A percentile compares a stretch with the other conserved stretches of the same genome.
phyloP scores from a whole-genome alignment of 2,888 invertebrate genomes.

The Drosophila mercatorum region DNA sequence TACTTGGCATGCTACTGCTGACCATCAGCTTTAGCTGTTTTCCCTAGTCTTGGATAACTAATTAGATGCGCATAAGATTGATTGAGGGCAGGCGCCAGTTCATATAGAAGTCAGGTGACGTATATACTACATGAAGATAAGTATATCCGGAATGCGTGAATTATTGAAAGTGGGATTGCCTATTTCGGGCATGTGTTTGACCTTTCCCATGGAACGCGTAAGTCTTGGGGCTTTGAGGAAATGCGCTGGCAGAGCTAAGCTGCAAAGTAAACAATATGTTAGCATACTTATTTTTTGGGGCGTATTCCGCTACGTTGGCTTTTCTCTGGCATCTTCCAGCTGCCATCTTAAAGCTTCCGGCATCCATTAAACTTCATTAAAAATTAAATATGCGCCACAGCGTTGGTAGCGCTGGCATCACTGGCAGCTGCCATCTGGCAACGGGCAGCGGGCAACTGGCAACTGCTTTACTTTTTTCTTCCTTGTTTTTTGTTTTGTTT shows the following conservation, averaged over 20 bases:
- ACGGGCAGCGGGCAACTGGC: constrained; percentile 17
- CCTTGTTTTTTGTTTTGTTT: neutral
- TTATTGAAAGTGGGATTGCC: constrained; percentile 17
- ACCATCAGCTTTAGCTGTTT: too few relatives aligned
- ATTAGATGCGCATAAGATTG: constrained; percentile 8
- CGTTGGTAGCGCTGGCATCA: constrained; percentile 59
- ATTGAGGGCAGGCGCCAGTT: neutral
- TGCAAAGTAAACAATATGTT: constrained; percentile 47
- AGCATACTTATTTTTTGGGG: constrained; percentile 37
- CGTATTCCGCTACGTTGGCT: constrained; percentile 27
- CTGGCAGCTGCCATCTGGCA: constrained; percentile 42
- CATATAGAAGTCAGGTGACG: neutral
- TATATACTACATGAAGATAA: neutral
- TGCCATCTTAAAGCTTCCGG: constrained; percentile 79
- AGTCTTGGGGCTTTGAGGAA: constrained; percentile 2
- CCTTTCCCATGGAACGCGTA: constrained; percentile 6
- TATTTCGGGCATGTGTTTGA: constrained; percentile 7
- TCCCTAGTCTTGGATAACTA: neutral
- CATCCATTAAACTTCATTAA: constrained; percentile 84
- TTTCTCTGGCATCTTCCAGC: constrained; percentile 45
- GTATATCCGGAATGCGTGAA: constrained; percentile 13
- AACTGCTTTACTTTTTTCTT: neutral
- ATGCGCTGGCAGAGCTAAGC: constrained; percentile 6
- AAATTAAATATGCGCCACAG: constrained; percentile 81
- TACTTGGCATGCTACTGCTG: too few relatives aligned